These are phyloP conservation scores for Borostomias antarcticus DNA, from an alignment of 2,797 vertebrate species.

Conservation along the genomic window DNA sequence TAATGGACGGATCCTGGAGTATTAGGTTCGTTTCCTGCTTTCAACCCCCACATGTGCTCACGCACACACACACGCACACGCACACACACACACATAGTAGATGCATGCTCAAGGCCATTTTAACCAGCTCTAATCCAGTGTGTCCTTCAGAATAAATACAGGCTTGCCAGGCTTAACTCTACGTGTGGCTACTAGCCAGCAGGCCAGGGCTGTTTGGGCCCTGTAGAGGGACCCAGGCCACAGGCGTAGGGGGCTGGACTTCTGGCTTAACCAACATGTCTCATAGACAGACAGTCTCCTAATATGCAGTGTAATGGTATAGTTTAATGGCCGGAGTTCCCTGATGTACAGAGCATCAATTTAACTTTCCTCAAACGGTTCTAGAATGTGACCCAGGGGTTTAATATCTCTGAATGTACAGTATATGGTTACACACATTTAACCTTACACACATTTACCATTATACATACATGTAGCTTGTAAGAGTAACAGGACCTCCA, in stretches of 20 bases:
- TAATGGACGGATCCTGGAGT: conserved; percentile 67
- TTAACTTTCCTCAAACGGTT: not conserved
- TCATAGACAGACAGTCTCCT: too few relatives aligned
- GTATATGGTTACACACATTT: not conserved
- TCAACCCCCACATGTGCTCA: conserved; percentile 25
- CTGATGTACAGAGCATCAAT: not conserved
- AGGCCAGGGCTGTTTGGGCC: conserved; percentile 27
- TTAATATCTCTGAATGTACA: not conserved
- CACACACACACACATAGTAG: conserved; percentile 28
- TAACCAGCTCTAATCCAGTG: conserved; percentile 34
- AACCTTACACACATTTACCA: too few relatives aligned
- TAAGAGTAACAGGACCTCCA: not conserved
- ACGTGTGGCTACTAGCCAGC: conserved; percentile 11
- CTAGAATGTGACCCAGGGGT: not conserved
- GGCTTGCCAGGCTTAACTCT: conserved; percentile 31
- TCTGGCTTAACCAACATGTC: not conserved
- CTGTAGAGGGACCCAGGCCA: conserved; percentile 2
- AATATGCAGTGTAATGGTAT: not conserved
- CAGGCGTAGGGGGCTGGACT: not conserved
- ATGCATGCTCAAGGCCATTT: conserved; percentile 40
- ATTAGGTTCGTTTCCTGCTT: conserved; percentile 65
- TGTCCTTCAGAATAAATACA: conserved; percentile 40
- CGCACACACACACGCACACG: conserved; percentile 24
- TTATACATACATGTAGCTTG: not conserved
- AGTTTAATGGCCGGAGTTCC: not conserved